Conservation (phyloP, 2,888 invertebrate species). For the Cinara cedri region DNA sequence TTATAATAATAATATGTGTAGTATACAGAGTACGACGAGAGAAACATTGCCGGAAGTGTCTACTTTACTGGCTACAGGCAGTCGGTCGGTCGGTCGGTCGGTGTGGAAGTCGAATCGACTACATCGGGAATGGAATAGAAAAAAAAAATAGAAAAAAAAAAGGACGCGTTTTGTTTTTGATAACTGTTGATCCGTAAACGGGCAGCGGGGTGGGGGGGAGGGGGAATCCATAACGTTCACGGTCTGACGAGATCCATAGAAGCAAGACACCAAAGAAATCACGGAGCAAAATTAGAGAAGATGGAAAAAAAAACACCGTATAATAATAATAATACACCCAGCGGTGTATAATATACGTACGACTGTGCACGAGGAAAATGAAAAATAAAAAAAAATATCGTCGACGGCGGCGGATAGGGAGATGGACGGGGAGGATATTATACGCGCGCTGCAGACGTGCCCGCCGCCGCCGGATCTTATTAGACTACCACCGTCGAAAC, state of each 20-base stretch:
- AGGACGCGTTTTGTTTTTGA: conserved; percentile 43
- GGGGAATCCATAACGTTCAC: conserved; percentile 53
- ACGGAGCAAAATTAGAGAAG: conserved; percentile 46
- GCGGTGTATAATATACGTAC: neutral
- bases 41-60: conserved; percentile 42
- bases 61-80: conserved; percentile 23
- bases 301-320: conserved; percentile 19
- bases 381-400: conserved; percentile 10
- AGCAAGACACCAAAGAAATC: conserved; percentile 56
- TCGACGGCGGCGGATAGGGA: neutral
- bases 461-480: conserved; percentile 44
- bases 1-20: conserved; percentile 3
- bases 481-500: conserved; percentile 47
- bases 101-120: conserved; percentile 17
- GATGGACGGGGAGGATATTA: neutral
- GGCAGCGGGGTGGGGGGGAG: neutral
- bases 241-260: conserved; percentile 54
- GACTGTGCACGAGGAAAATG: neutral
- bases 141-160: conserved; percentile 6
- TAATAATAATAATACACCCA: conserved; percentile 51
- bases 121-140: conserved; percentile 3
- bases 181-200: conserved; percentile 56
- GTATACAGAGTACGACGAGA: conserved; percentile 30
- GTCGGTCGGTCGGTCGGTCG: conserved; percentile 21
- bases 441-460: conserved; percentile 38